A percentile compares a stretch with the other conserved stretches of the same genome.
These are phyloP conservation scores for Pilophorus perplexus DNA, from an alignment of 2,888 invertebrate genomes.

Conservation along the genomic window DNA sequence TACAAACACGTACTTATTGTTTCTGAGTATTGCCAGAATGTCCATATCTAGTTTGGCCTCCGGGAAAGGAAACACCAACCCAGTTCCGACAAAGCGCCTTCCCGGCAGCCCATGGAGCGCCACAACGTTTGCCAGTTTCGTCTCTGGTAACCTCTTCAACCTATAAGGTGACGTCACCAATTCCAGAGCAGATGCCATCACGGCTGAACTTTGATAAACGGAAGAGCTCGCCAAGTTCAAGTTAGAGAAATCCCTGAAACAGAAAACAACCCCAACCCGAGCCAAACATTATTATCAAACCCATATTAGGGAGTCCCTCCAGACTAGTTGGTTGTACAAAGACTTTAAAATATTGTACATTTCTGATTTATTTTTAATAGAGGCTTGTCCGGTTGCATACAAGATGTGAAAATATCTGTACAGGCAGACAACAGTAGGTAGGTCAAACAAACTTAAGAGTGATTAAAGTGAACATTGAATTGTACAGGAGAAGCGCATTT, in stretches of 20 bases:
- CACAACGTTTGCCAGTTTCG: constrained; percentile 4
- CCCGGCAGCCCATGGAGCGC: constrained; percentile 17
- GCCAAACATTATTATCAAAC: too few relatives aligned
- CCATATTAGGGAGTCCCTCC: too few relatives aligned
- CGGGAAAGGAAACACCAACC: constrained; percentile 24
- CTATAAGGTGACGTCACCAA: constrained; percentile 21
- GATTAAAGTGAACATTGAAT: too few relatives aligned
- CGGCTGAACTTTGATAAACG: constrained; percentile 15
- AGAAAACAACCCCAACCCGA: neutral
- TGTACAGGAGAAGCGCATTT: too few relatives aligned
- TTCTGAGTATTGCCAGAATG: constrained; percentile 21
- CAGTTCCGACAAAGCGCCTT: constrained; percentile 24
- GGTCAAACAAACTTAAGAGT: too few relatives aligned
- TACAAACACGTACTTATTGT: neutral
- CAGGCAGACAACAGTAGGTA: too few relatives aligned
- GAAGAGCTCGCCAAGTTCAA: constrained; percentile 2
- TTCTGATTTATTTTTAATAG: too few relatives aligned
- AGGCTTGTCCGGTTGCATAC: too few relatives aligned
- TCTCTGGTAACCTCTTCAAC: neutral
- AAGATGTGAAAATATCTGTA: too few relatives aligned
- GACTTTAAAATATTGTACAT: too few relatives aligned
- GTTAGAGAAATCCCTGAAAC: neutral
- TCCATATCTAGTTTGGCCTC: constrained; percentile 14
- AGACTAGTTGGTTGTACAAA: too few relatives aligned
- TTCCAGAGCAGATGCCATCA: constrained; percentile 16